Base-by-base conservation (phyloP, 2,888 invertebrate species). In the Erebia aethiops region DNA sequence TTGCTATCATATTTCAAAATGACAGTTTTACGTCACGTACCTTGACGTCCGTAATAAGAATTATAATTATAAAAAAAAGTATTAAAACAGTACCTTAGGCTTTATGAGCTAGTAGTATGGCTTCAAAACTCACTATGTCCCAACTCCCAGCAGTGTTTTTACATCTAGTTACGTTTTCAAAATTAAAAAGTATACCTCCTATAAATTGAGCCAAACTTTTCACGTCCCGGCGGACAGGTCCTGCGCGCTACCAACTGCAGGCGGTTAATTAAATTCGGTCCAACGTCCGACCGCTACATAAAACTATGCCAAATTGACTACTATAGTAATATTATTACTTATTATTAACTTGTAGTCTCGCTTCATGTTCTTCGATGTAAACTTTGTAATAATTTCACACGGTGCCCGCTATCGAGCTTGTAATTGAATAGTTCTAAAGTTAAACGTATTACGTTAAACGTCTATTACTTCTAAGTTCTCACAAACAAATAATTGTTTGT, bases 221-320 rank as follows among this genome's bases (percentile, higher is more conserved):
- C 66, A 75, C 74, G 81, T 88, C 88, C 87, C 88, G 79, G 77
- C 82, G 87, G 88, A 85, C 85, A 82, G 81, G 78, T 79, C 80
- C 77, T 78, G 78, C 81, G 76, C 76, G 77, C 79, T 79, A 82
- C 83, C 82, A 81, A 86, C 84, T 86, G 87, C 84, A 84, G 80
- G 83, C 80, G 85, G 88, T 89, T 90, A 90, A 90, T 89, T 90
- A 90, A 90, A 90, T 90, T 89, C 85, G 87, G 85, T 83, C 86
- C 81, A 82, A 82, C 83, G 79, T 79, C 84, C 80, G 77, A 82
- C 79, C 80, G 78, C 84, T 81, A 81, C 82, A 84, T 84, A 84
- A 86, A 87, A 87, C 85, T 84, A 85, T 83, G 81, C 81, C 81
- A 81, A 87, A 85, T 84, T 82, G 78, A 80, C 80, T 80, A 78